A percentile compares a stretch with the other conserved stretches of the same genome.
phyloP scores from a whole-genome alignment of 2,113 vertebrate species.

The Tenebrosternarchus preto region DNA sequence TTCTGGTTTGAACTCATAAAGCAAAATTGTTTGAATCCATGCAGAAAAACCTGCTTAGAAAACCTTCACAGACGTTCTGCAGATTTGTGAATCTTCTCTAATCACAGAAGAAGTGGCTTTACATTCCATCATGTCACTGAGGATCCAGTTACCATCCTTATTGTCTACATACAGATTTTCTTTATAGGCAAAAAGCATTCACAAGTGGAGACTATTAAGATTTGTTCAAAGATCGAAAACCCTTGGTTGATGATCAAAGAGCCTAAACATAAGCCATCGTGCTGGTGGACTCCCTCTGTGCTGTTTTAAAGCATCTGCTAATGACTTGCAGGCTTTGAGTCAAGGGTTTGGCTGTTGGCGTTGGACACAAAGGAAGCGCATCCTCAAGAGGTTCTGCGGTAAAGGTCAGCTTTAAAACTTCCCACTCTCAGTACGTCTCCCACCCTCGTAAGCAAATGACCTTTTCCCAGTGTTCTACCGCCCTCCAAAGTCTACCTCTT shows the following conservation, averaged over 20 bases:
- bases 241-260: no score
- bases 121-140: neutral
- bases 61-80: neutral
- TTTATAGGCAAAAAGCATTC: neutral
- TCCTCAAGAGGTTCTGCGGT: neutral
- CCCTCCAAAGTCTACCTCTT: neutral
- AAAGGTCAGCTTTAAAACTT: constrained; percentile 22
- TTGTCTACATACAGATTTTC: neutral
- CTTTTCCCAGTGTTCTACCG: constrained; percentile 23
- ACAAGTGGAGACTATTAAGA: no score
- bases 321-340: neutral
- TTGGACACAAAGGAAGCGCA: neutral
- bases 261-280: no score
- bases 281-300: no score
- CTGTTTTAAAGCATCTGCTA: neutral
- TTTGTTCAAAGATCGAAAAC: no score
- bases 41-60: neutral
- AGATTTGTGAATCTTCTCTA: constrained; percentile 4
- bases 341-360: neutral
- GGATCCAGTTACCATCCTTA: neutral
- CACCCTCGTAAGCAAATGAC: neutral
- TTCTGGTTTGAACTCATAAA: neutral
- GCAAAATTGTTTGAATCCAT: neutral
- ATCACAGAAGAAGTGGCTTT: neutral
- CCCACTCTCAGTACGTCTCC: constrained; percentile 8